Conservation (phyloP, 2,797 vertebrate genomes). For the Morus bassanus region DNA sequence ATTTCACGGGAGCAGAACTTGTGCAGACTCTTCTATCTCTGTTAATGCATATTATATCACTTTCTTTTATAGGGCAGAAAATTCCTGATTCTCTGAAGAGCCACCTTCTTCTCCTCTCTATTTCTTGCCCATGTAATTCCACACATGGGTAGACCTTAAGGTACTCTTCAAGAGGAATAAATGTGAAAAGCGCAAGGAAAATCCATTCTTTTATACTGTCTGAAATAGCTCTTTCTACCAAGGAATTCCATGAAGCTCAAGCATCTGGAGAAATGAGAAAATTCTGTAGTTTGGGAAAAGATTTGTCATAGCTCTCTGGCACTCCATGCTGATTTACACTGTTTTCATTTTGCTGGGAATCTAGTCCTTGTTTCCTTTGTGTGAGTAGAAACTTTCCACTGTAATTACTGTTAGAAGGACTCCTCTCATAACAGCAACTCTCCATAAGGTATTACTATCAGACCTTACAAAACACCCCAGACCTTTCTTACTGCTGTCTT, state of each 20-base stretch:
- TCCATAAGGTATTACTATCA: not conserved
- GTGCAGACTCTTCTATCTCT: not conserved
- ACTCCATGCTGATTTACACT: not conserved
- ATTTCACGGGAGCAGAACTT: not conserved
- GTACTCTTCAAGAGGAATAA: not conserved
- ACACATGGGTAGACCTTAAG: rapidly evolving
- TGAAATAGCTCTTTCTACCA: not conserved
- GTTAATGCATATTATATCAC: not conserved
- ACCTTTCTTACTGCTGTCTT: not conserved
- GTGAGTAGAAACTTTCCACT: not conserved
- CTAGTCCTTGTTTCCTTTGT: not conserved
- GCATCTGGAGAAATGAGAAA: not conserved
- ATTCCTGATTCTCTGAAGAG: not conserved
- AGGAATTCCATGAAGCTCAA: not conserved
- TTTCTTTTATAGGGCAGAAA: not conserved
- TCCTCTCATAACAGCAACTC: not conserved
- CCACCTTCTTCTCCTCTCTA: not conserved
- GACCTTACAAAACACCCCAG: rapidly evolving
- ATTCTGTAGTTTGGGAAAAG: not conserved
- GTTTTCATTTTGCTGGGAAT: not conserved
- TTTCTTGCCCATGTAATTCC: not conserved
- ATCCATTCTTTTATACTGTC: not conserved
- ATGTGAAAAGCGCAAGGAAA: not conserved
- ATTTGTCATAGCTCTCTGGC: not conserved
- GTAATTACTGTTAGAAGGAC: not conserved